Percentiles rank a stretch among this genome's conserved stretches.
Conservation (phyloP, 1,140 invertebrate genomes). For the Platyscapa corneri region DNA sequence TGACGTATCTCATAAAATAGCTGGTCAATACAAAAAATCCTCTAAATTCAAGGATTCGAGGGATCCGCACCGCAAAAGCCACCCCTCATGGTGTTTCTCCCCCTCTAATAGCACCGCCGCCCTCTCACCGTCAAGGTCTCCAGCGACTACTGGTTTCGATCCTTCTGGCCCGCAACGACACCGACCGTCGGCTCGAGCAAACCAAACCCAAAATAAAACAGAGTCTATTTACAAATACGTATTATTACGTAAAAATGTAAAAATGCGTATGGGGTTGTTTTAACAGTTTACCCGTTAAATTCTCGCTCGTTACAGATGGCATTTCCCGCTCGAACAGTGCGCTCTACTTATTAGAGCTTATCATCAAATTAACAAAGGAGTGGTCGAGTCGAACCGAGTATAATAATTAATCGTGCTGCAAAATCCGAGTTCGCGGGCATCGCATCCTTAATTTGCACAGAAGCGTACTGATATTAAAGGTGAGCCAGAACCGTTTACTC, state of each 20-base stretch:
- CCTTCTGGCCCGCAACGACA: neutral
- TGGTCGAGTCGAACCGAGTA: too few relatives aligned
- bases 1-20: neutral
- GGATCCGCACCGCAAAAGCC: neutral
- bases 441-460: too few relatives aligned
- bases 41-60: slow-evolving; percentile 37
- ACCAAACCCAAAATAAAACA: neutral
- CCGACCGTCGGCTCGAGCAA: too few relatives aligned
- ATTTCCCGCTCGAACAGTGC: too few relatives aligned
- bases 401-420: too few relatives aligned
- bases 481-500: neutral
- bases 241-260: too few relatives aligned
- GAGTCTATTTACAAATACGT: slow-evolving; percentile 3
- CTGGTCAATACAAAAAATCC: slow-evolving; percentile 19
- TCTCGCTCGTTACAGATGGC: too few relatives aligned
- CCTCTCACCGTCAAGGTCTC: slow-evolving; percentile 56
- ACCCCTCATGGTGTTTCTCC: slow-evolving; percentile 23
- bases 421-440: neutral
- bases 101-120: neutral
- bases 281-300: too few relatives aligned
- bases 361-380: neutral
- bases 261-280: too few relatives aligned
- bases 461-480: neutral
- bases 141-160: slow-evolving; percentile 17
- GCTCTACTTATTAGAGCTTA: too few relatives aligned